Evolutionary conservation across 2,113 vertebrate species (phyloP), one percentile per base, ranked within the genome.

Genomic region (Herpetotheres cachinnans): DNA sequence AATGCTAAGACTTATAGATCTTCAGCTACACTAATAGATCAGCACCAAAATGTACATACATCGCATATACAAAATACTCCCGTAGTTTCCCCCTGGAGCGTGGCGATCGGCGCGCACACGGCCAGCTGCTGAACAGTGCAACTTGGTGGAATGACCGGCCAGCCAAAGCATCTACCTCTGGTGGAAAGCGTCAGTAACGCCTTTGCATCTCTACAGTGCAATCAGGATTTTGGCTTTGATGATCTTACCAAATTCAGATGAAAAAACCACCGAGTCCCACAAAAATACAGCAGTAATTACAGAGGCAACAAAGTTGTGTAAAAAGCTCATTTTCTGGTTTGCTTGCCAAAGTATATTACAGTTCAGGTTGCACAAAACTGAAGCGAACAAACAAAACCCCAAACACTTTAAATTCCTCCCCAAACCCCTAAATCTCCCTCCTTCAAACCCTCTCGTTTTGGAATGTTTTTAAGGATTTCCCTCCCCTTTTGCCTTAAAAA

Each of bases 271-370:
- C 3, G 4, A 92, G 73, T 91, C 93, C 84, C 95, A 87, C 26
- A 96, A 84, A 95, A 97, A 95, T n/a, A 30, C 44, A 82, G 85
- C 72, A 85, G 93, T 42, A 97, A 96, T 91, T 79, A 95, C 58
- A 90, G 79, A 80, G 65, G 54, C 58, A 88, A 62, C 10, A 74
- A 92, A 94, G 89, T 95, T 80, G 85, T 65, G 67, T 56, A 82
- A 94, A 97, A 97, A 90, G 42, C 86, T 93, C 63, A 26, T 96
- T 95, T 92, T 89, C 82, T 80, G 86, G 63, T 70, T 96, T 95
- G 90, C 82, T 92, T 90, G 72, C 87, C 67, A 67, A 89, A 89
- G 85, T 46, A 49, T 69, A 77, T 80, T 93, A 91, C 4, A 24
- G 88, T 92, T 88, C 92, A 90, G 82, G 86, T 83, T 83, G 80